A percentile compares a stretch with the other conserved stretches of the same genome.
These are phyloP conservation scores for Labeo rohita DNA, from an alignment of 2,113 vertebrate genomes.

Conservation along the genomic window DNA sequence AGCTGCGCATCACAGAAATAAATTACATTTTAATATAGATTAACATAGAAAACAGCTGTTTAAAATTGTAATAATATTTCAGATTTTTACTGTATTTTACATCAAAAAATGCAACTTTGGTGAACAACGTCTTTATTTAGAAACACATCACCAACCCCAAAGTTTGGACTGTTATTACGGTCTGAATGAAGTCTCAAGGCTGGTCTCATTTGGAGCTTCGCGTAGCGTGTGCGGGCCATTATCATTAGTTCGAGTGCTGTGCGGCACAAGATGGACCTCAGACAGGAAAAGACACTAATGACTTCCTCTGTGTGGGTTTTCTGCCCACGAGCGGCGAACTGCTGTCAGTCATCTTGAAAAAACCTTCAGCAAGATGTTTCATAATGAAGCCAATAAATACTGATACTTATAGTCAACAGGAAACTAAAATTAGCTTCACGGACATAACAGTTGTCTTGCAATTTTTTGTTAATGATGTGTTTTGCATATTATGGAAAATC, in stretches of 20 bases:
- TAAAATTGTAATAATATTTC: too few relatives aligned
- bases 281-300: constrained; percentile 52
- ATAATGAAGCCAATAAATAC: background rate
- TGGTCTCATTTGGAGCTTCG: background rate
- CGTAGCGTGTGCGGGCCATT: constrained; percentile 9
- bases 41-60: background rate
- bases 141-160: background rate
- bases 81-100: background rate
- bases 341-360: background rate
- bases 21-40: background rate
- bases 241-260: constrained; percentile 47
- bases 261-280: constrained; percentile 31
- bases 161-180: too few relatives aligned
- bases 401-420: background rate
- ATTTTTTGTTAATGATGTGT: too few relatives aligned
- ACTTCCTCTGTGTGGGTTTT: constrained; percentile 44
- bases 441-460: too few relatives aligned
- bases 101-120: background rate
- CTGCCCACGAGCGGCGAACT: background rate
- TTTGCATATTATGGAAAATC: background rate
- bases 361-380: background rate
- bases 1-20: too few relatives aligned
- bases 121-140: background rate
- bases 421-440: background rate
- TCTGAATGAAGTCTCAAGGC: background rate